phyloP scores from a whole-genome alignment of 2,888 invertebrate species.

The Cancer borealis region DNA sequence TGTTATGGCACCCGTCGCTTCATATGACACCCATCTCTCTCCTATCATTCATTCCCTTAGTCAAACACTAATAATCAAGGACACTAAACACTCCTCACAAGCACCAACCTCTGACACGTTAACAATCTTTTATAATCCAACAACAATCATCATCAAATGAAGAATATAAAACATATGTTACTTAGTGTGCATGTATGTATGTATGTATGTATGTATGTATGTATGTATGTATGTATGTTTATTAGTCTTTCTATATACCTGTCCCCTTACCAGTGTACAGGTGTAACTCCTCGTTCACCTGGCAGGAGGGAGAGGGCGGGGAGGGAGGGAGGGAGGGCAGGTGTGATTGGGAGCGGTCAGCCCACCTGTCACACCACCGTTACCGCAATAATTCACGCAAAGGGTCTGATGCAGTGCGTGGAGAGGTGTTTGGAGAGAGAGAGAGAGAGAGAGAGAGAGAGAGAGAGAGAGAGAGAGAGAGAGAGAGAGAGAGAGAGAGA shows the following conservation, averaged over 20 bases:
- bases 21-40: too few relatives aligned
- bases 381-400: neutral
- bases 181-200: neutral
- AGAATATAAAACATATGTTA: too few relatives aligned
- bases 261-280: neutral
- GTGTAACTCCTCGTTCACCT: neutral
- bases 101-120: neutral
- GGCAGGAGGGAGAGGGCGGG: neutral
- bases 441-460: neutral
- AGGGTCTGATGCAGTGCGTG: neutral
- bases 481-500: neutral
- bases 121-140: neutral
- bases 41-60: too few relatives aligned
- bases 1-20: too few relatives aligned
- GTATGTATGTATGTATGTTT: neutral
- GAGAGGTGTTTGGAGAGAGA: neutral
- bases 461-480: neutral
- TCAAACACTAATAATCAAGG: too few relatives aligned
- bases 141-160: neutral
- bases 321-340: neutral
- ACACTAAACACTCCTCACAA: neutral
- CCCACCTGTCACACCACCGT: neutral
- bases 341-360: conserved; percentile 35
- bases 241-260: neutral
- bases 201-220: neutral